Evolutionary conservation across 2,797 vertebrate species (phyloP).

Genomic region (Eulemur rubriventer): DNA sequence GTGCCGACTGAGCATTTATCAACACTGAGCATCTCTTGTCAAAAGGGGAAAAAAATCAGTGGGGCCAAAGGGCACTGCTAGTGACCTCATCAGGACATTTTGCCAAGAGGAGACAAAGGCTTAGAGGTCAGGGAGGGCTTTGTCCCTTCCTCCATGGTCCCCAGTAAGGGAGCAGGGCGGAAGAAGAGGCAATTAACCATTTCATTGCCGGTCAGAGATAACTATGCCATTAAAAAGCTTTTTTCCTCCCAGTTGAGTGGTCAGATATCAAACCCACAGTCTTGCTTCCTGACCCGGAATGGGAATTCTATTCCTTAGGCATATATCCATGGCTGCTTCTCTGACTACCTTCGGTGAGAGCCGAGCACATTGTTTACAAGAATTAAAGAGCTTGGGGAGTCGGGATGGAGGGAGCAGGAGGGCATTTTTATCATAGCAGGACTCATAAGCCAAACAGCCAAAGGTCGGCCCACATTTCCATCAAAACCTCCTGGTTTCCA

Average conservation of each 20-base stretch:
- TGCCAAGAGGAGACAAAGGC: neutral
- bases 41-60: neutral
- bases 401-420: neutral
- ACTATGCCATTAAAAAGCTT: neutral
- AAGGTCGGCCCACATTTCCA: constrained; percentile 71
- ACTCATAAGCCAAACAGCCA: constrained; percentile 56
- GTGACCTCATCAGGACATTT: neutral
- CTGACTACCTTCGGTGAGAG: neutral
- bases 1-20: neutral
- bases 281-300: constrained; percentile 46
- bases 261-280: constrained; percentile 55
- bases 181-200: constrained; percentile 33
- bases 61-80: neutral
- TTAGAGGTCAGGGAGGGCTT: neutral
- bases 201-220: neutral
- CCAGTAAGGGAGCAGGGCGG: neutral
- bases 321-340: constrained; percentile 28
- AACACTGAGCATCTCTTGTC: neutral
- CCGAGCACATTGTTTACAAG: constrained; percentile 55
- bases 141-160: neutral
- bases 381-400: constrained; percentile 67
- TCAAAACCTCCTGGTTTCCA: constrained; percentile 75
- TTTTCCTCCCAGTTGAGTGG: neutral
- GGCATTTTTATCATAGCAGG: constrained; percentile 61
- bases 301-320: constrained; percentile 65